A percentile compares a stretch with the other conserved stretches of the same genome.
phyloP scores from a whole-genome alignment of 2,113 vertebrate species.

The Helogale parvula region DNA sequence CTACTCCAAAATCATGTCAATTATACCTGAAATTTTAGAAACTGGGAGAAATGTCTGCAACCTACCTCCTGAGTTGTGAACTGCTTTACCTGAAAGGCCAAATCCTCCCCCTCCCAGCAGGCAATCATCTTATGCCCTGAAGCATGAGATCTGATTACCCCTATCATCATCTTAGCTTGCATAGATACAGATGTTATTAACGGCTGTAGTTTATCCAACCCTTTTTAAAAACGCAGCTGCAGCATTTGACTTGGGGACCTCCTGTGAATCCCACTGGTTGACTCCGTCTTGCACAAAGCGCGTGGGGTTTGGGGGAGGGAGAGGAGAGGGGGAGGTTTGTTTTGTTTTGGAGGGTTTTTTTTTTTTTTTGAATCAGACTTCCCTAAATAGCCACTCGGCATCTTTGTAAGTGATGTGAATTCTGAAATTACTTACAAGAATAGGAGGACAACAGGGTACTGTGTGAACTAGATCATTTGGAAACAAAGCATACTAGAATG shows the following conservation, averaged over 20 bases:
- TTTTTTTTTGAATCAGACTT: slow-evolving; percentile 63
- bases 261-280: slow-evolving; percentile 83
- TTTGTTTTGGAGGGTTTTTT: slow-evolving; percentile 76
- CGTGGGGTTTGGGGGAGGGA: slow-evolving; percentile 65
- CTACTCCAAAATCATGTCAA: slow-evolving; percentile 4
- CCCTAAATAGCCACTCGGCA: slow-evolving; percentile 75
- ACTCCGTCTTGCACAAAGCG: slow-evolving; percentile 84
- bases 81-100: slow-evolving; percentile 71
- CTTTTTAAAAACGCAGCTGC: slow-evolving; percentile 82
- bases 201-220: slow-evolving; percentile 73
- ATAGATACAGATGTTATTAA: slow-evolving; percentile 80
- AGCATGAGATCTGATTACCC: slow-evolving; percentile 80
- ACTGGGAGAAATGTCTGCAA: slow-evolving; percentile 25
- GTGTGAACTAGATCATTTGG: slow-evolving; percentile 48
- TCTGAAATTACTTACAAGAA: slow-evolving; percentile 77
- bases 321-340: slow-evolving; percentile 71
- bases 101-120: slow-evolving; percentile 70
- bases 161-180: slow-evolving; percentile 78
- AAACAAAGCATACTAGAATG: slow-evolving; percentile 70
- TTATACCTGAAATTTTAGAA: slow-evolving; percentile 53
- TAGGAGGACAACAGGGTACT: slow-evolving; percentile 66
- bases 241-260: slow-evolving; percentile 82
- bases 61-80: slow-evolving; percentile 31
- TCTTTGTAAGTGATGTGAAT: slow-evolving; percentile 80
- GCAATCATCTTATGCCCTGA: slow-evolving; percentile 80